phyloP scores from a whole-genome alignment of 2,888 invertebrate species.

The Trachelus stipa region DNA sequence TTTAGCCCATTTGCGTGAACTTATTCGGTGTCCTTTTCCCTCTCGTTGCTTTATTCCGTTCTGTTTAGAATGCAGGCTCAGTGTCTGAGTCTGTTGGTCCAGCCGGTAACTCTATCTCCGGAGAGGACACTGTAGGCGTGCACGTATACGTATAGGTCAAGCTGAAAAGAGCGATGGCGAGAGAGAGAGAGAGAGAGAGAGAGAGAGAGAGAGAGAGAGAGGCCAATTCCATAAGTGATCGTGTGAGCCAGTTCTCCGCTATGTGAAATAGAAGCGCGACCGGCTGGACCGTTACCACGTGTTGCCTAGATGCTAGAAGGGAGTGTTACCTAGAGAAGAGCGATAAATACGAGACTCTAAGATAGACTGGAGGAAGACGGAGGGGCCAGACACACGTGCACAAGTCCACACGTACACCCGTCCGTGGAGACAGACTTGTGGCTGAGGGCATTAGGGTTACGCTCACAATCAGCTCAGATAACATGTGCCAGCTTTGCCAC shows the following conservation, averaged over 20 bases:
- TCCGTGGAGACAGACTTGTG: constrained; percentile 11
- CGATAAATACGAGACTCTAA: neutral
- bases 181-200: no score
- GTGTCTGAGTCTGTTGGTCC: no score
- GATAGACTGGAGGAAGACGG: neutral
- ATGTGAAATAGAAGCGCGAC: neutral
- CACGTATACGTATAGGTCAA: no score
- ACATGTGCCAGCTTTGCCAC: constrained; percentile 24
- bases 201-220: no score
- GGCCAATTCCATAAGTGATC: no score
- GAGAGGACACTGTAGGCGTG: neutral
- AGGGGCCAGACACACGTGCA: neutral
- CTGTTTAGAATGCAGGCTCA: no score
- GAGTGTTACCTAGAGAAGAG: neutral
- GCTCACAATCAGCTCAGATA: constrained; percentile 27
- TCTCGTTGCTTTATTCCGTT: no score
- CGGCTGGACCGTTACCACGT: constrained; percentile 25
- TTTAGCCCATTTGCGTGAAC: no score
- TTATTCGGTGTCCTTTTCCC: no score
- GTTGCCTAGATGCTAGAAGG: constrained; percentile 17
- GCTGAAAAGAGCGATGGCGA: no score
- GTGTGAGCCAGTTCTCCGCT: no score
- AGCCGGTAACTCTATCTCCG: constrained; percentile 26
- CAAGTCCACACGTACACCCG: neutral
- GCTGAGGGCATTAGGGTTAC: constrained; percentile 28